phyloP scores from a whole-genome alignment of 2,113 vertebrate species.

The Dasyprocta punctata region DNA sequence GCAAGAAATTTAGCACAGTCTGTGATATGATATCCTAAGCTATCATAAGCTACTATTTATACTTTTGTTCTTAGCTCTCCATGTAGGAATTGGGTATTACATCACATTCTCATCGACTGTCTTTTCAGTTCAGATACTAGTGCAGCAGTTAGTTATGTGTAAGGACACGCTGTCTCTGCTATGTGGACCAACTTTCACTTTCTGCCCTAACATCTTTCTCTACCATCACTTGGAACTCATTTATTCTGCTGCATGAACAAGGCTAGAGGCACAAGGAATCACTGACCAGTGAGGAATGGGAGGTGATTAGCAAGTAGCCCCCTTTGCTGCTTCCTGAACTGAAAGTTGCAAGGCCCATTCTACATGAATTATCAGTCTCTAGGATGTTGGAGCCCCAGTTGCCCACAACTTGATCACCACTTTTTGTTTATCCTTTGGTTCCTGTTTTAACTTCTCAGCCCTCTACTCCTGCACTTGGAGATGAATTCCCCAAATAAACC shows the following conservation, averaged over 20 bases:
- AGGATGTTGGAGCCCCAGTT: not conserved
- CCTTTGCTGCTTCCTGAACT: not conserved
- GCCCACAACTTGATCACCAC: not conserved
- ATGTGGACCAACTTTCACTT: not conserved
- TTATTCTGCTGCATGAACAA: not conserved
- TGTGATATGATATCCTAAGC: not conserved
- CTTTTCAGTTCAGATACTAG: not conserved
- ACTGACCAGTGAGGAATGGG: not conserved
- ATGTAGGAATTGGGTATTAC: not conserved
- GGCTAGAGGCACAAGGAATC: not conserved
- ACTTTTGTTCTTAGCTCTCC: not conserved
- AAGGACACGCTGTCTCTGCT: not conserved
- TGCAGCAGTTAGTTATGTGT: not conserved
- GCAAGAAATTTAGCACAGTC: not conserved
- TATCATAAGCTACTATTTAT: not conserved
- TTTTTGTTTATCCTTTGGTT: not conserved
- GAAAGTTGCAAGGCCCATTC: not conserved
- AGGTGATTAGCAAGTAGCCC: not conserved
- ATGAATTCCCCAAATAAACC: not conserved
- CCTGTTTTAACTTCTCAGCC: not conserved
- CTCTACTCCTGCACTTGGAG: not conserved
- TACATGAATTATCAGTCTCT: not conserved
- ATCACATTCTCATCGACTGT: not conserved
- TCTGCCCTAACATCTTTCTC: not conserved
- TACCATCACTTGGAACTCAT: not conserved